These are phyloP conservation scores for Romanogobio albipinnatus DNA, from an alignment of 2,113 vertebrate genomes.

Conservation along the genomic window DNA sequence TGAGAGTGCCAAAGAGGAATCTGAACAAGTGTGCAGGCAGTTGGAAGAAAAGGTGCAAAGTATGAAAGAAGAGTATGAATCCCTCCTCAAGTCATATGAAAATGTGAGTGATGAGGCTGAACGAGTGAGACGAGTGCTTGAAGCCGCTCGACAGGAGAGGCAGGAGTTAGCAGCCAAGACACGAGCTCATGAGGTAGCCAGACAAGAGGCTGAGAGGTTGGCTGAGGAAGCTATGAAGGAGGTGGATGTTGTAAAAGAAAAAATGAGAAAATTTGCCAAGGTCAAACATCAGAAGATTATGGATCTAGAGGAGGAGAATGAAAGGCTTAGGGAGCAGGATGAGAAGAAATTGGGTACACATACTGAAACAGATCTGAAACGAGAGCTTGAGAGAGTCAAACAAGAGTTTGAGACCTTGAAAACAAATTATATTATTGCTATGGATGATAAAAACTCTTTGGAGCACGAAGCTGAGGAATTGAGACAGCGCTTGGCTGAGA, in stretches of 20 bases:
- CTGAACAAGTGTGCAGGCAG: conserved; percentile 71
- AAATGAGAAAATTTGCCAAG: conserved; percentile 97
- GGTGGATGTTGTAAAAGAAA: conserved; percentile 88
- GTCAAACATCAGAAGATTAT: conserved; percentile 95
- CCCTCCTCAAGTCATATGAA: conserved; percentile 92
- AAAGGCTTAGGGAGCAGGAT: conserved; percentile 77
- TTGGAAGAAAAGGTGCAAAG: conserved; percentile 84
- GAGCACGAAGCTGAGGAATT: conserved; percentile 64
- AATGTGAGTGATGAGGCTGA: conserved; percentile 92
- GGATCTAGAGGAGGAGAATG: conserved; percentile 94
- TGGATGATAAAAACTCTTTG: conserved; percentile 65
- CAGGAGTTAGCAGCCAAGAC: conserved; percentile 82
- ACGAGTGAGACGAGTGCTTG: conserved; percentile 84
- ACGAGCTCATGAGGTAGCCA: conserved; percentile 76
- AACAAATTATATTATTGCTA: conserved; percentile 60
- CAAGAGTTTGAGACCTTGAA: conserved; percentile 64
- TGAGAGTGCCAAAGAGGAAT: conserved; percentile 75
- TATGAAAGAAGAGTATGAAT: conserved; percentile 93
- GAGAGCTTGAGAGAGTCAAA: conserved; percentile 62
- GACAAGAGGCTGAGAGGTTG: conserved; percentile 80
- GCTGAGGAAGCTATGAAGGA: conserved; percentile 84
- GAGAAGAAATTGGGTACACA: conserved; percentile 57
- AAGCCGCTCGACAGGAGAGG: conserved; percentile 87
- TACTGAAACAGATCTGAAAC: conserved; percentile 63
- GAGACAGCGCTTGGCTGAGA: conserved; percentile 69